Conservation (phyloP, 2,797 vertebrate species). For the Euthynnus affinis region DNA sequence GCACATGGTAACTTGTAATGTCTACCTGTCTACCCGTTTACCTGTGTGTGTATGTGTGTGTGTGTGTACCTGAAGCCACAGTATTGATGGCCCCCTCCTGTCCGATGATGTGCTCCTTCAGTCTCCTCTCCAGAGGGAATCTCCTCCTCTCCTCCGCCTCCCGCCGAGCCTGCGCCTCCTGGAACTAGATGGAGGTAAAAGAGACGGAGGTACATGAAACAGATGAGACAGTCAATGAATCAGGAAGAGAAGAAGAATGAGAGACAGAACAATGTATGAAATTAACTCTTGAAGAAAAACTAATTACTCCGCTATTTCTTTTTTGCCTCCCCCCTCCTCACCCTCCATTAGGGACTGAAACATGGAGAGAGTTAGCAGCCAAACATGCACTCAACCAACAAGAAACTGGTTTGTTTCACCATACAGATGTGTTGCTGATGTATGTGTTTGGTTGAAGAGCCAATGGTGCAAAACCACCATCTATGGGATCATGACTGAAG, state of each 20-base stretch:
- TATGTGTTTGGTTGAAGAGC: neutral
- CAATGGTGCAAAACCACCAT: neutral
- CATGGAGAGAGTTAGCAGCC: neutral
- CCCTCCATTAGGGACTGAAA: neutral
- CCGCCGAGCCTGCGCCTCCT: conserved; percentile 88
- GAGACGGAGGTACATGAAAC: conserved; percentile 1
- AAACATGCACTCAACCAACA: neutral
- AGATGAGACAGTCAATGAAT: conserved; percentile 36
- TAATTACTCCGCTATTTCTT: conserved; percentile 1
- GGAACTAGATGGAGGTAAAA: conserved; percentile 87
- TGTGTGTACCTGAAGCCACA: conserved; percentile 91
- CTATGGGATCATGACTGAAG: neutral
- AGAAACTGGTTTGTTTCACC: no score
- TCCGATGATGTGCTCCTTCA: conserved; percentile 95
- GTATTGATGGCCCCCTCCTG: conserved; percentile 96
- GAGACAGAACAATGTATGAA: neutral
- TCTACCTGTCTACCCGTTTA: conserved; percentile 3
- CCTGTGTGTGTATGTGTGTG: conserved; percentile 10
- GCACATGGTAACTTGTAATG: neutral
- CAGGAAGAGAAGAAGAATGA: neutral
- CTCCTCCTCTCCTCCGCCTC: conserved; percentile 92
- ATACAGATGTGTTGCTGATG: neutral
- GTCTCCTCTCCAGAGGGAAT: conserved; percentile 94
- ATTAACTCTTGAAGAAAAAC: neutral
- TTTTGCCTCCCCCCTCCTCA: no score